A percentile compares a stretch with the other conserved stretches of the same genome.
Evolutionary conservation across 1,140 invertebrate species (phyloP).

Genomic region (Campoletis sonorensis): DNA sequence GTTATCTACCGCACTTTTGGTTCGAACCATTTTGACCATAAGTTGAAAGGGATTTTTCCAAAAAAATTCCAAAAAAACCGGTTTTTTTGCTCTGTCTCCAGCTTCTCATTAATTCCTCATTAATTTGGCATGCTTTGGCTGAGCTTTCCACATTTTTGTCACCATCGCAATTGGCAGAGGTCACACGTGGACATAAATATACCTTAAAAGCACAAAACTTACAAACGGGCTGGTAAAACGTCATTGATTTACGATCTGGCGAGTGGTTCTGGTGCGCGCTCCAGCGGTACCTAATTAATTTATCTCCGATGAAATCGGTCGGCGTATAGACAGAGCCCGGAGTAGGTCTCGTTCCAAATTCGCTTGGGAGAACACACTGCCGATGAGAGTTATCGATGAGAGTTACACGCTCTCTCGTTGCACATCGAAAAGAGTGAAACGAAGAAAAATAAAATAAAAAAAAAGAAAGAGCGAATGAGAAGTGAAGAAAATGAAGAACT

Average conservation of each 20-base stretch:
- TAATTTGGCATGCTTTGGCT: not conserved
- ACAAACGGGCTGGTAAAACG: slow-evolving; percentile 19
- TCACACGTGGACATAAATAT: not conserved
- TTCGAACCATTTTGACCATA: no score
- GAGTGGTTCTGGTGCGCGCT: not conserved
- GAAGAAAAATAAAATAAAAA: not conserved
- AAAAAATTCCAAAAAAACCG: no score
- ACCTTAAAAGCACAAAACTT: slow-evolving; percentile 15
- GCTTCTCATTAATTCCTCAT: not conserved
- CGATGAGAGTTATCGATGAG: slow-evolving; percentile 33
- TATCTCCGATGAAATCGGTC: slow-evolving; percentile 27
- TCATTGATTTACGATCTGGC: slow-evolving; percentile 47
- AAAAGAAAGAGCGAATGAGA: not conserved
- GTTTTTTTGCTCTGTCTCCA: not conserved
- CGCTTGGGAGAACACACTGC: not conserved
- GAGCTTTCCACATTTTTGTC: not conserved
- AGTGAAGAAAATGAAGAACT: not conserved
- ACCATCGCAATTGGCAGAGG: not conserved
- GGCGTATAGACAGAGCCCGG: slow-evolving; percentile 9
- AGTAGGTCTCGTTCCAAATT: slow-evolving; percentile 22
- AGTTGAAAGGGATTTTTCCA: no score
- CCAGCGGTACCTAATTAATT: slow-evolving; percentile 40
- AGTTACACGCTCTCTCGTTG: not conserved
- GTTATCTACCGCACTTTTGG: no score
- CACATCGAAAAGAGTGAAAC: not conserved